Conservation (phyloP, 2,888 invertebrate species). For the Rhaphigaster nebulosa region DNA sequence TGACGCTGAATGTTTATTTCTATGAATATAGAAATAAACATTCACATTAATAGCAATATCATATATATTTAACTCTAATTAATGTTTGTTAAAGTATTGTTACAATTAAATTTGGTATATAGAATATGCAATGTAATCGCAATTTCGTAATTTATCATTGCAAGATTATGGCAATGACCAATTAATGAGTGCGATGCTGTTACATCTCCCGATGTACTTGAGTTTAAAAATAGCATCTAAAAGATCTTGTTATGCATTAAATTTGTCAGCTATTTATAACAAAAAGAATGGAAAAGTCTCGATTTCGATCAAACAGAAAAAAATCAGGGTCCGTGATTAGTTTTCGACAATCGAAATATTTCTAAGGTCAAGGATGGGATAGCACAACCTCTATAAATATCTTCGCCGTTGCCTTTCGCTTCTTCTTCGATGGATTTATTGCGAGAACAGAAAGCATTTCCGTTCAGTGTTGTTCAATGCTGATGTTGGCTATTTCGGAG, state of each 20-base stretch:
- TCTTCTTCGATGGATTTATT: conserved; percentile 38
- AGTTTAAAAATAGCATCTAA: not conserved
- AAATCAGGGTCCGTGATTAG: not conserved
- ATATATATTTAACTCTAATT: no score
- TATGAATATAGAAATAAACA: no score
- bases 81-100: no score
- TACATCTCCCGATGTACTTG: not conserved
- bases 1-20: no score
- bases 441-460: conserved; percentile 14
- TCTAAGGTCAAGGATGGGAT: conserved; percentile 31
- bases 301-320: not conserved
- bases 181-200: no score
- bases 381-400: not conserved
- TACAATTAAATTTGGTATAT: no score
- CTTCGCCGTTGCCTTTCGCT: not conserved
- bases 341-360: conserved; percentile 28
- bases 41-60: no score
- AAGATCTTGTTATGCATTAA: not conserved
- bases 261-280: not conserved
- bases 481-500: not conserved
- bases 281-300: not conserved
- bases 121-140: no score
- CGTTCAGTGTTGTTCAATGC: not conserved
- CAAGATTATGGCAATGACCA: no score
- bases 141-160: no score